Base-by-base conservation (phyloP, 2,113 vertebrate species). In the Lamprologus speciosus region DNA sequence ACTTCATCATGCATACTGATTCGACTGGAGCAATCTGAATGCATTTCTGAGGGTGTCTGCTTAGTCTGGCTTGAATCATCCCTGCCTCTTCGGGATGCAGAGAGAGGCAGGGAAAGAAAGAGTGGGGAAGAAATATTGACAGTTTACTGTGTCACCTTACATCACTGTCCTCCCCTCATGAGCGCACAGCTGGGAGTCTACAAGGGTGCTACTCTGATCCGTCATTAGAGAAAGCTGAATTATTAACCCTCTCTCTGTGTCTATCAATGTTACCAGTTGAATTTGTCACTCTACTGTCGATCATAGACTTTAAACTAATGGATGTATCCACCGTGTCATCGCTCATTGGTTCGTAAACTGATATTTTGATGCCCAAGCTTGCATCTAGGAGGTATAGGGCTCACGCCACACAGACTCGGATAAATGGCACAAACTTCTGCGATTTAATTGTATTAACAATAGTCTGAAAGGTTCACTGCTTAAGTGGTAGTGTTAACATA, bases 91-190 rank as follows among this genome's bases (percentile, higher is more conserved):
- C 14, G 81, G 31, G 45, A 85, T 50, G 54, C 81, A 82, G 51
- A 40, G 19, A 19, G 87, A 57, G 26, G 1, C 45, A 58, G 65
- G n/a, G 21, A 80, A 63, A 26, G 26, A 81, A 35, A 89, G 80
- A 86, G 31, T 55, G 35, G 65, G 75, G 58, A 78, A 85, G 87
- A 91, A 50, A 85, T 81, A 92, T 87, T 89, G 84, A 93, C 93
- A 93, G 93, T 94, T 94, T 92, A 93, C 84, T 90, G 70, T 93
- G 91, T 94, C 92, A 92, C 90, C 91, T 95, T 85, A 87, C 63
- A 92, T 87, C 85, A 65, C 85, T 81, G 78, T 90, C 91, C 91
- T 89, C 87, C 31, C 12, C 90, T 92, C 92, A 88, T 63, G 89
- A 86, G 88, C 55, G 73, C 93, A 88, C 92, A 92, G 88, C 90